Percentiles rank a stretch among this genome's conserved stretches.
These are phyloP conservation scores for Todiramphus saurophagus DNA, from an alignment of 2,113 vertebrate genomes.

Conservation along the genomic window DNA sequence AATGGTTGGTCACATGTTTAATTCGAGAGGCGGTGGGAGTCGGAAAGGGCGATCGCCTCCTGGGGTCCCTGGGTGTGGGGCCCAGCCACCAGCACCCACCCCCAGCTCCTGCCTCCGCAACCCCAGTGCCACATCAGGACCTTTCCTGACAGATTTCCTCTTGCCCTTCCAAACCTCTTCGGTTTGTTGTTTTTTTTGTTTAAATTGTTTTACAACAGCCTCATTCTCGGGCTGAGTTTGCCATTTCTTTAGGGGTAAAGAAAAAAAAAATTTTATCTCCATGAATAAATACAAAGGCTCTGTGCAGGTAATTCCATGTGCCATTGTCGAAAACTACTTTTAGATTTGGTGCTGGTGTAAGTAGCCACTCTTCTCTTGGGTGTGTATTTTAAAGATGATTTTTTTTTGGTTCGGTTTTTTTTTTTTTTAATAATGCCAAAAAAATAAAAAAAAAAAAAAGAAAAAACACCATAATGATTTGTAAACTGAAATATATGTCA, in stretches of 20 bases:
- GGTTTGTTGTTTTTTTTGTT: neutral
- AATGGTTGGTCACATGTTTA: constrained; percentile 38
- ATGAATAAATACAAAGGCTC: constrained; percentile 51
- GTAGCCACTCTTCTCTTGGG: constrained; percentile 78
- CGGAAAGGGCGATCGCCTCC: neutral
- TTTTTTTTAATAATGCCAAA: constrained; percentile 80
- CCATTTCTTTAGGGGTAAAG: constrained; percentile 32
- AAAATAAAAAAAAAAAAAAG: constrained; percentile 72
- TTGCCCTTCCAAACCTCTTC: constrained; percentile 51
- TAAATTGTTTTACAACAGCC: constrained; percentile 40
- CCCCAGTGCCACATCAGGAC: constrained; percentile 48
- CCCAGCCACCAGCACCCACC: neutral
- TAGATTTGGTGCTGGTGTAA: constrained; percentile 82
- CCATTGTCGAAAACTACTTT: constrained; percentile 76
- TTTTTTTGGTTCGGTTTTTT: constrained; percentile 58
- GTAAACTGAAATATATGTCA: constrained; percentile 78
- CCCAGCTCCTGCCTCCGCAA: neutral
- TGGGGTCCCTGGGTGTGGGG: neutral
- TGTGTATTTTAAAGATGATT: constrained; percentile 75
- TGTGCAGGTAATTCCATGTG: constrained; percentile 79
- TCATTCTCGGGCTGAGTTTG: constrained; percentile 40
- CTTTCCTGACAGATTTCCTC: constrained; percentile 53
- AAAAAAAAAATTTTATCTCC: constrained; percentile 4
- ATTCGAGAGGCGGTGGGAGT: neutral
- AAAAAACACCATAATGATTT: constrained; percentile 75